A percentile compares a stretch with the other conserved stretches of the same genome.
Evolutionary conservation across 2,888 invertebrate species (phyloP).

Genomic region (Sialis fuliginosa): DNA sequence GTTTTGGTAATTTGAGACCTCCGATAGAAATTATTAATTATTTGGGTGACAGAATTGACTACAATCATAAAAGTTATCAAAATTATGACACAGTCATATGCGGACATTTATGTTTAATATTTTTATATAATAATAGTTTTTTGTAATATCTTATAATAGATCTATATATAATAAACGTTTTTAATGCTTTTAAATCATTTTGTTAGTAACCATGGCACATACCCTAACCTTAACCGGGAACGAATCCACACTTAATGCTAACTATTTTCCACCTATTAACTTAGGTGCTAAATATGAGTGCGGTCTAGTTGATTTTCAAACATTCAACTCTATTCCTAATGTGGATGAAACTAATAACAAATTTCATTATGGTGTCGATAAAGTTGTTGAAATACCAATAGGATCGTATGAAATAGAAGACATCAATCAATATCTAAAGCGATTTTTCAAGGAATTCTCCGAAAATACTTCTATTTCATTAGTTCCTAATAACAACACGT

Average conservation of each 20-base stretch:
- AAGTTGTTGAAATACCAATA: slow-evolving; percentile 13
- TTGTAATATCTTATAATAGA: no score
- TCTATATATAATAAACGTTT: slow-evolving; percentile 5
- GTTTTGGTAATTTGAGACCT: slow-evolving; percentile 19
- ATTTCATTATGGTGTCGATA: slow-evolving; percentile 13
- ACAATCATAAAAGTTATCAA: slow-evolving; percentile 16
- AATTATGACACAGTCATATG: slow-evolving; percentile 14
- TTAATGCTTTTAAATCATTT: background rate
- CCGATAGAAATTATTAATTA: slow-evolving; percentile 11
- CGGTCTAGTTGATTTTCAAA: slow-evolving; percentile 16
- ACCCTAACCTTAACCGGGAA: slow-evolving; percentile 15
- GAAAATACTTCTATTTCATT: slow-evolving; percentile 5
- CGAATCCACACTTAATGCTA: slow-evolving; percentile 11
- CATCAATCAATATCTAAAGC: slow-evolving; percentile 10
- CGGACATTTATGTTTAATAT: slow-evolving; percentile 16
- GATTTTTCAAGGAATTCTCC: slow-evolving; percentile 8
- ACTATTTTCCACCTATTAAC: slow-evolving; percentile 14
- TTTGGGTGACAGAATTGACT: slow-evolving; percentile 9
- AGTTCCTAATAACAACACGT: slow-evolving; percentile 15
- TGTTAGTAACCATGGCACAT: slow-evolving; percentile 11
- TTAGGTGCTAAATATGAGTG: slow-evolving; percentile 12
- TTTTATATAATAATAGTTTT: slow-evolving; percentile 9
- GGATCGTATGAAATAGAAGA: slow-evolving; percentile 19
- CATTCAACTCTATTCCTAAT: slow-evolving; percentile 18
- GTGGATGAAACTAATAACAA: slow-evolving; percentile 17